phyloP scores from a whole-genome alignment of 2,113 vertebrate species.

The Podarcis cretensis region DNA sequence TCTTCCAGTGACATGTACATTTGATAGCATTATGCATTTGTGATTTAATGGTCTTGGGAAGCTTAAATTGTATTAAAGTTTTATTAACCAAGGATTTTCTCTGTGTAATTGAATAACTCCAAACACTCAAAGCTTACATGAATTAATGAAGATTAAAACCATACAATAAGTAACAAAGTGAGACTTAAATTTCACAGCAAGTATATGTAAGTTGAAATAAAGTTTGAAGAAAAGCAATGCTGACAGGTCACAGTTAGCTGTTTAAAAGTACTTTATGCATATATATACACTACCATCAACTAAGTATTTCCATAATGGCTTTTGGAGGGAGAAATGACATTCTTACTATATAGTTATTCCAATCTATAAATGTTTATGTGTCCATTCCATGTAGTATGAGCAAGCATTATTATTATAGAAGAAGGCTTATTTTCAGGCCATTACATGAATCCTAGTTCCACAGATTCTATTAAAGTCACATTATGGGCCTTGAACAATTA shows the following conservation, averaged over 20 bases:
- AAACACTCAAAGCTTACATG: constrained; percentile 59
- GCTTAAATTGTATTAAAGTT: constrained; percentile 72
- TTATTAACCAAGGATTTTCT: constrained; percentile 71
- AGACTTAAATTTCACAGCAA: constrained; percentile 37
- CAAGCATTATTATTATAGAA: constrained; percentile 14
- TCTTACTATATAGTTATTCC: constrained; percentile 1
- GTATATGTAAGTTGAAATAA: constrained; percentile 30
- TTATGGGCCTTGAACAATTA: not conserved
- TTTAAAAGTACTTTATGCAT: not conserved
- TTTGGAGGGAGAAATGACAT: not conserved
- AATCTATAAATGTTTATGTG: not conserved
- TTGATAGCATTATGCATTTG: constrained; percentile 65
- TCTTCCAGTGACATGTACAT: constrained; percentile 59
- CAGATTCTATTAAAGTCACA: not conserved
- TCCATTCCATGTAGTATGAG: not conserved
- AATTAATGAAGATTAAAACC: constrained; percentile 66
- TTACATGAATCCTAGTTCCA: not conserved
- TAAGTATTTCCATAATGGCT: not conserved
- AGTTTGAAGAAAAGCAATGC: constrained; percentile 16
- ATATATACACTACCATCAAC: not conserved
- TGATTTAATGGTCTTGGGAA: constrained; percentile 69
- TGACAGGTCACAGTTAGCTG: constrained; percentile 1
- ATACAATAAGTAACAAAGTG: constrained; percentile 53
- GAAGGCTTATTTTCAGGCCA: not conserved
- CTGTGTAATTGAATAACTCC: constrained; percentile 68